Conservation (phyloP, 2,888 invertebrate species). For the Cryptocephalus moraei region DNA sequence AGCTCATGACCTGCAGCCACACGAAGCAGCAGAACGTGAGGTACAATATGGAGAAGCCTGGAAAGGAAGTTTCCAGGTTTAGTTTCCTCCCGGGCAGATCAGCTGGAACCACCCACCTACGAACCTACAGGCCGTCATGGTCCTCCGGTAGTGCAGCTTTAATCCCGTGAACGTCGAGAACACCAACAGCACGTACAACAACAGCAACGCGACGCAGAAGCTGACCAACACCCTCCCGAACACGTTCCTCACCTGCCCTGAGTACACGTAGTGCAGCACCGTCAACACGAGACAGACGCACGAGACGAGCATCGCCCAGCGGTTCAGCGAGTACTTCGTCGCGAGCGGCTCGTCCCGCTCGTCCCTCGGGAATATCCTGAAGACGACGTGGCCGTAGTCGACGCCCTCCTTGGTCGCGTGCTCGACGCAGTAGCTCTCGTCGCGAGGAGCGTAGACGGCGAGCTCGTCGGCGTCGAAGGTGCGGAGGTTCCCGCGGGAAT, state of each 20-base stretch:
- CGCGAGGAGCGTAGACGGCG: conserved; percentile 5
- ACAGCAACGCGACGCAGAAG: conserved; percentile 13
- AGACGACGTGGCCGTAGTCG: conserved; percentile 7
- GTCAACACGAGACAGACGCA: conserved; percentile 14
- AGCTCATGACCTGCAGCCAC: conserved; percentile 25
- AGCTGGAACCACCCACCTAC: neutral
- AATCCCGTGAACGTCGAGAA: conserved; percentile 6
- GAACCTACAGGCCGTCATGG: neutral
- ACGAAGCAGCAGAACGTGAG: conserved; percentile 17
- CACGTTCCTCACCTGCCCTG: conserved; percentile 13
- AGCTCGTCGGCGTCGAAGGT: conserved; percentile 5
- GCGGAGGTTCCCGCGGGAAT: conserved; percentile 7
- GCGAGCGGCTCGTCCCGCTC: neutral
- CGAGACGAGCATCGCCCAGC: conserved; percentile 16
- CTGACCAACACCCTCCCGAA: conserved; percentile 19
- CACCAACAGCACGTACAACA: conserved; percentile 7
- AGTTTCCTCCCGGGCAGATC: neutral
- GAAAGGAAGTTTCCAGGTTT: neutral
- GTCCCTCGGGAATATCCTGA: conserved; percentile 4
- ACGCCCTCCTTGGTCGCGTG: conserved; percentile 9
- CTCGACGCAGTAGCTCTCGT: conserved; percentile 13
- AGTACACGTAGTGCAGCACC: conserved; percentile 12
- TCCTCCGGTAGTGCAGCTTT: neutral
- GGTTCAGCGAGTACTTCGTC: conserved; percentile 12
- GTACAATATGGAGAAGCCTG: conserved; percentile 16